A percentile compares a stretch with the other conserved stretches of the same genome.
Conservation (phyloP, 2,888 invertebrate genomes). For the Metalampra italica region DNA sequence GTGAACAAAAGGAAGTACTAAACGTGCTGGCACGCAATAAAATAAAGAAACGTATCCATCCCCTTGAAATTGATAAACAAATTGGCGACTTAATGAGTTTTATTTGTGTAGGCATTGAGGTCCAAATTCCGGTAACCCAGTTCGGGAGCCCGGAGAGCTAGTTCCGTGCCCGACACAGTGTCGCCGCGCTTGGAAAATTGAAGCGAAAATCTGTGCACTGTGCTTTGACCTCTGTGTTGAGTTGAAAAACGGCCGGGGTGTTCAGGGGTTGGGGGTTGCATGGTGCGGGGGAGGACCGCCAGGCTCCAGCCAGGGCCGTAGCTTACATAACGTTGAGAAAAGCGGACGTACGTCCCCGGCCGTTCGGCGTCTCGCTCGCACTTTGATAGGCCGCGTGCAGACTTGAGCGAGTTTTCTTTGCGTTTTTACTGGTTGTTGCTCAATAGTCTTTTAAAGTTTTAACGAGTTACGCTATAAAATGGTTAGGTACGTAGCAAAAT, state of each 20-base stretch:
- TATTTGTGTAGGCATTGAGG: constrained; percentile 40
- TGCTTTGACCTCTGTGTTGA: not conserved
- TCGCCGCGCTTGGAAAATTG: constrained; percentile 1
- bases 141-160: constrained; percentile 15
- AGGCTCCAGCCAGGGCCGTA: constrained; percentile 72
- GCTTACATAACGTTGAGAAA: constrained; percentile 75
- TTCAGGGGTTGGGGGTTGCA: constrained; percentile 17
- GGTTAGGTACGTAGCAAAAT: no score
- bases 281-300: constrained; percentile 33
- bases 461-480: no score
- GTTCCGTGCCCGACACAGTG: constrained; percentile 25
- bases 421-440: constrained; percentile 12
- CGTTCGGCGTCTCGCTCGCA: constrained; percentile 54
- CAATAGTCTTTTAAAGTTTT: not conserved
- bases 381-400: constrained; percentile 33
- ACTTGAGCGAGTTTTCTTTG: constrained; percentile 27
- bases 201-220: not conserved
- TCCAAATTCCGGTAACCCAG: constrained; percentile 48
- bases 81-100: constrained; percentile 50
- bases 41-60: constrained; percentile 16
- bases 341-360: constrained; percentile 65
- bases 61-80: constrained; percentile 44
- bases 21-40: constrained; percentile 10
- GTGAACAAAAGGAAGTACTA: not conserved
- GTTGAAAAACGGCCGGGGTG: constrained; percentile 12